Evolutionary conservation across 1,140 invertebrate species (phyloP).

Genomic region (Aradophagus sp.): DNA sequence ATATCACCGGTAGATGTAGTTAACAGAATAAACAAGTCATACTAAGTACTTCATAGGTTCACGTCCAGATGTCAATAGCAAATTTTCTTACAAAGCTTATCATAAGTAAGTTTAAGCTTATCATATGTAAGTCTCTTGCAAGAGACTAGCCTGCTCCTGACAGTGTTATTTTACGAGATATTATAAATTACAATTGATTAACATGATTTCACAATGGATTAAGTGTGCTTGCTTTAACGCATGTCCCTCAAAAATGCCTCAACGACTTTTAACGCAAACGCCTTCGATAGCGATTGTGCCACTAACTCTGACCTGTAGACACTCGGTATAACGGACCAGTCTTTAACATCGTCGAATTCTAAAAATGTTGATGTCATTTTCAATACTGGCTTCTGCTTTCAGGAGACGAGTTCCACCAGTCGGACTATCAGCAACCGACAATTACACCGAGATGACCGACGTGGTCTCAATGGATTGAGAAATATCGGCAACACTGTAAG

Average conservation of each 20-base stretch:
- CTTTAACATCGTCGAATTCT: no score
- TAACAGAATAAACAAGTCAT: no score
- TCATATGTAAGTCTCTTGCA: no score
- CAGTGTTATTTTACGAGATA: no score
- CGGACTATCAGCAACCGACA: constrained; percentile 61
- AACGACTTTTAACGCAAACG: constrained; percentile 2
- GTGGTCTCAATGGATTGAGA: constrained; percentile 88
- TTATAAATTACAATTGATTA: constrained; percentile 11
- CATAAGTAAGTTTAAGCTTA: no score
- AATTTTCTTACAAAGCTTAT: no score
- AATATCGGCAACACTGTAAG: constrained; percentile 94
- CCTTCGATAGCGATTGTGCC: constrained; percentile 12
- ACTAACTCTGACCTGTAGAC: constrained; percentile 15
- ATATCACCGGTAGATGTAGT: no score
- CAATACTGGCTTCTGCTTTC: no score
- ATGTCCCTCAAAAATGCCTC: constrained; percentile 7
- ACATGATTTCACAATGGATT: background rate
- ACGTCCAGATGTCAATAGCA: no score
- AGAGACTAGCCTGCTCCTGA: no score
- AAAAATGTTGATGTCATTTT: no score
- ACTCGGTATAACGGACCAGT: constrained; percentile 12
- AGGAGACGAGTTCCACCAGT: constrained; percentile 67
- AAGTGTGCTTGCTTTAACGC: constrained; percentile 2
- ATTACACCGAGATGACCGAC: constrained; percentile 64
- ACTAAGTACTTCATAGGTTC: no score